Evolutionary conservation across 1,140 invertebrate species (phyloP).

Genomic region (Sycophila sp.): DNA sequence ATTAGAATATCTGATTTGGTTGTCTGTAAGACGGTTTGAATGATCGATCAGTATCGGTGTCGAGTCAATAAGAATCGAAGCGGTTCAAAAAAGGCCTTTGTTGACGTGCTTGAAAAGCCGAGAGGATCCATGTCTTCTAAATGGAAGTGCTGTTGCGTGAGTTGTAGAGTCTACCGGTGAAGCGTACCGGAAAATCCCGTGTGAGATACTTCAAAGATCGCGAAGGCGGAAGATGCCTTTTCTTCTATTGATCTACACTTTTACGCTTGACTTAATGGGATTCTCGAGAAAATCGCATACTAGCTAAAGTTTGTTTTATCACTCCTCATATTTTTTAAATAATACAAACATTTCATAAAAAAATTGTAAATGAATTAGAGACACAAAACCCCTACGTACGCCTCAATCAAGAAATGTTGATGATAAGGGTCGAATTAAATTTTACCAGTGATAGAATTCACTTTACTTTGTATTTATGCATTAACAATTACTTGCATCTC

Average conservation of each 20-base stretch:
- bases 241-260: constrained; percentile 55
- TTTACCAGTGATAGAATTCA: too few relatives aligned
- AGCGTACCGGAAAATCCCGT: constrained; percentile 37
- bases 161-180: not conserved
- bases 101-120: constrained; percentile 40
- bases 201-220: constrained; percentile 51
- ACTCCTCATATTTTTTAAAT: not conserved
- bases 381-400: too few relatives aligned
- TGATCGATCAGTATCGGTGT: constrained; percentile 26
- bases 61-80: constrained; percentile 13
- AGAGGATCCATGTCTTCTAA: constrained; percentile 39
- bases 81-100: constrained; percentile 8
- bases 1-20: not conserved
- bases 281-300: constrained; percentile 50
- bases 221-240: constrained; percentile 53
- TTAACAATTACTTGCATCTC: constrained; percentile 51
- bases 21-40: not conserved
- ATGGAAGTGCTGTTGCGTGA: constrained; percentile 44
- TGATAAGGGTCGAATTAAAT: too few relatives aligned
- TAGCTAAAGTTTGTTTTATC: constrained; percentile 8
- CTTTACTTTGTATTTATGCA: constrained; percentile 54
- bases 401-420: constrained; percentile 46
- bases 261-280: constrained; percentile 52
- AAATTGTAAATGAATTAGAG: too few relatives aligned
- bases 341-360: not conserved